Evolutionary conservation across 2,113 vertebrate species (phyloP).

Genomic region (Cranoglanis bouderius): DNA sequence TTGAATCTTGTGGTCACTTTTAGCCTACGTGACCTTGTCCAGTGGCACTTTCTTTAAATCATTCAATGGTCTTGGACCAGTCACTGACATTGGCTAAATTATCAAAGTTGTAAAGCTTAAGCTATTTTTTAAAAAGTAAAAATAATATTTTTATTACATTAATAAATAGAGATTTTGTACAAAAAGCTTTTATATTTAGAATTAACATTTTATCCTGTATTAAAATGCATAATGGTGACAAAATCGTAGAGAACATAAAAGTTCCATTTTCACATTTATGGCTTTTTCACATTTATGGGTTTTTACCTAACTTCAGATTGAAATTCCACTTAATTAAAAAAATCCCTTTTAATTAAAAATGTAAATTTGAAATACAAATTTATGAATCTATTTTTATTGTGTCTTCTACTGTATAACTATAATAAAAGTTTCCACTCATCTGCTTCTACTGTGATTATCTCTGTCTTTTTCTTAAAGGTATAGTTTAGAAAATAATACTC

Average conservation of each 20-base stretch:
- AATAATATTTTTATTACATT: background rate
- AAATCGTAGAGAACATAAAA: background rate
- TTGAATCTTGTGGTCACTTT: background rate
- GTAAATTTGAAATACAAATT: background rate
- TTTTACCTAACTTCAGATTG: background rate
- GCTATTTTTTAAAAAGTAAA: too few species aligned
- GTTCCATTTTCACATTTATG: background rate
- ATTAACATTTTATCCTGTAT: background rate
- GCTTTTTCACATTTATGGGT: background rate
- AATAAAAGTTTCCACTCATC: background rate
- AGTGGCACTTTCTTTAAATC: background rate
- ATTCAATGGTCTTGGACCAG: background rate
- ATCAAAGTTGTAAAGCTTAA: background rate
- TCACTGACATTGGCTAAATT: background rate
- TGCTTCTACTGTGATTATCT: background rate
- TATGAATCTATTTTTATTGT: background rate
- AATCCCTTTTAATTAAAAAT: background rate
- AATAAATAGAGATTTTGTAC: background rate
- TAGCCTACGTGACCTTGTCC: background rate
- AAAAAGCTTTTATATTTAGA: background rate
- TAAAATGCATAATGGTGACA: background rate
- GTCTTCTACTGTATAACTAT: background rate
- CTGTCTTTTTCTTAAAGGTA: background rate
- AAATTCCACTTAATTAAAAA: background rate
- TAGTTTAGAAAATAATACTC: background rate